These are phyloP conservation scores for Dromiciops gliroides DNA, from an alignment of 2,113 vertebrate species.

Conservation along the genomic window DNA sequence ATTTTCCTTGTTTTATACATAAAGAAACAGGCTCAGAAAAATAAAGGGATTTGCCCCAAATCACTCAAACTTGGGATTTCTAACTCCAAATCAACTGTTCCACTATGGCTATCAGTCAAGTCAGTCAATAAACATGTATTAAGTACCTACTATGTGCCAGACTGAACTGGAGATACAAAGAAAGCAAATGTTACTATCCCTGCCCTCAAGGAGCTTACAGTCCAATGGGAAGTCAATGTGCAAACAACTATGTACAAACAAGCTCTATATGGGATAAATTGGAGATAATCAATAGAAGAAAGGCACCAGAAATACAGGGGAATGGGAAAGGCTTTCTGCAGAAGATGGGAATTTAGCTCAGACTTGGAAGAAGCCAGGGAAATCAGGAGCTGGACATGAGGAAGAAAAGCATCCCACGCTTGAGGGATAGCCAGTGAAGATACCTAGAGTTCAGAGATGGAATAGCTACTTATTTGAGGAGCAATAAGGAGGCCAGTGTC, in stretches of 20 bases:
- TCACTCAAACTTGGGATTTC: not conserved
- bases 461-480: not conserved
- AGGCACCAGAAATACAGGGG: not conserved
- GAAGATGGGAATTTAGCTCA: not conserved
- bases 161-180: not conserved
- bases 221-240: not conserved
- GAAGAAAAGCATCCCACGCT: not conserved
- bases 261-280: not conserved
- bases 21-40: not conserved
- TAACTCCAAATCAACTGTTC: not conserved
- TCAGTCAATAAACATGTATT: not conserved
- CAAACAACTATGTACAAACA: not conserved
- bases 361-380: not conserved
- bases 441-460: not conserved
- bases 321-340: not conserved
- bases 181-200: not conserved
- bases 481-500: not conserved
- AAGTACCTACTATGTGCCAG: not conserved
- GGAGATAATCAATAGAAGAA: not conserved
- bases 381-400: not conserved
- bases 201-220: not conserved
- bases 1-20: not conserved
- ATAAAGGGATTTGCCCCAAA: not conserved
- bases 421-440: not conserved
- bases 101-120: not conserved